phyloP scores from a whole-genome alignment of 1,140 invertebrate genomes.

The Monochamus saltuarius region DNA sequence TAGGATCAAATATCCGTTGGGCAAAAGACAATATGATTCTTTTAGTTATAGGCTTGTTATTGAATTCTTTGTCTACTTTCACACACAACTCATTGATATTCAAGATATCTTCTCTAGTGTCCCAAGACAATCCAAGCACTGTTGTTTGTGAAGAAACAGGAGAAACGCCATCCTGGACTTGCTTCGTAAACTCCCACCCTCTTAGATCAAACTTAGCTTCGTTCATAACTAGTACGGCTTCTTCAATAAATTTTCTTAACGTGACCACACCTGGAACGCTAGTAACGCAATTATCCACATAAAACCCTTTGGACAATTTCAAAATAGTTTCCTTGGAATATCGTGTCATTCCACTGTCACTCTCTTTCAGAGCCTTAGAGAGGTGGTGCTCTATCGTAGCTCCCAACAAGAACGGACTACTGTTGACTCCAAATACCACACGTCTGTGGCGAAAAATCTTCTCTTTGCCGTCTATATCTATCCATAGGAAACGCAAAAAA shows the following conservation, averaged over 20 bases:
- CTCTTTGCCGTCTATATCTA: constrained; percentile 24
- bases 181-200: constrained; percentile 29
- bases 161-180: neutral
- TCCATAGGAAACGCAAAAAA: constrained; percentile 40
- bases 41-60: neutral
- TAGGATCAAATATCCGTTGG: constrained; percentile 14
- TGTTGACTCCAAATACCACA: constrained; percentile 44
- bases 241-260: constrained; percentile 26
- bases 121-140: constrained; percentile 11
- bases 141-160: too few species aligned
- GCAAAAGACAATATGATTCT: constrained; percentile 6
- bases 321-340: neutral
- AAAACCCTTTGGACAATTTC: constrained; percentile 27
- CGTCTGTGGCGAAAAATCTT: constrained; percentile 30
- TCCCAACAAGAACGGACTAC: constrained; percentile 47
- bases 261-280: constrained; percentile 22
- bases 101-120: neutral
- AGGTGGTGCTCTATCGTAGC: constrained; percentile 36
- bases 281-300: constrained; percentile 42
- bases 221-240: constrained; percentile 25
- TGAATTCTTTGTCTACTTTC: too few species aligned
- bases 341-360: neutral
- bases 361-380: too few species aligned
- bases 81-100: too few species aligned
- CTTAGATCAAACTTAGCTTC: constrained; percentile 35